phyloP scores from a whole-genome alignment of 2,797 vertebrate species.

The Sebastes trivittatus region DNA sequence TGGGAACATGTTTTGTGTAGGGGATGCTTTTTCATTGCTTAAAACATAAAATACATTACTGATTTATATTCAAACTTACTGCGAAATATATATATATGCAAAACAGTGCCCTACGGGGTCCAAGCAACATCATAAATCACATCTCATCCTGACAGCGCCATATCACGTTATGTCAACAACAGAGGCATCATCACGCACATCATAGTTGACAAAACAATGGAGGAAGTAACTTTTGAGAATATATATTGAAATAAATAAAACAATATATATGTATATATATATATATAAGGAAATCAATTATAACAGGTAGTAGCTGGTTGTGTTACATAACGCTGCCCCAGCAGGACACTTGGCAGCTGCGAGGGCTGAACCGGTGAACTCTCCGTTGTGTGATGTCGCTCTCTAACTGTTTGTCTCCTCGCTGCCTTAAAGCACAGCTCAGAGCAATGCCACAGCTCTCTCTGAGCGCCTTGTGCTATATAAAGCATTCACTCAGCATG shows the following conservation, averaged over 20 bases:
- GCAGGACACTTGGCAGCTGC: constrained; percentile 11
- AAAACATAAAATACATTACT: neutral
- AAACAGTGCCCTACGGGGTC: neutral
- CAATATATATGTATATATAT: neutral
- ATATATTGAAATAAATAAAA: neutral
- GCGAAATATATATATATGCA: neutral
- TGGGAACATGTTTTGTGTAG: neutral
- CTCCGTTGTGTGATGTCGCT: constrained; percentile 6
- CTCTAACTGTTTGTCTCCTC: constrained; percentile 17
- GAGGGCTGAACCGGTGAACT: constrained; percentile 24
- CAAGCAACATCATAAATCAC: neutral
- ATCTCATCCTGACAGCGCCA: neutral
- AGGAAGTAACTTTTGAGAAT: neutral
- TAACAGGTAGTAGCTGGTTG: neutral
- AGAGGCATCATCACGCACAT: neutral
- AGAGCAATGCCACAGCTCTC: constrained; percentile 4
- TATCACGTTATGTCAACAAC: neutral
- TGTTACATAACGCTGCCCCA: neutral
- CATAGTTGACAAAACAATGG: neutral
- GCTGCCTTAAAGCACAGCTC: constrained; percentile 32
- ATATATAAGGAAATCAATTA: neutral
- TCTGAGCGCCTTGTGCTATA: constrained; percentile 38
- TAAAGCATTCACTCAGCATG: constrained; percentile 54
- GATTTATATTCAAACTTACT: neutral
- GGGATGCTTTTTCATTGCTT: neutral